Evolutionary conservation across 1,140 invertebrate species (phyloP).

Genomic region (Anthonomus grandis): DNA sequence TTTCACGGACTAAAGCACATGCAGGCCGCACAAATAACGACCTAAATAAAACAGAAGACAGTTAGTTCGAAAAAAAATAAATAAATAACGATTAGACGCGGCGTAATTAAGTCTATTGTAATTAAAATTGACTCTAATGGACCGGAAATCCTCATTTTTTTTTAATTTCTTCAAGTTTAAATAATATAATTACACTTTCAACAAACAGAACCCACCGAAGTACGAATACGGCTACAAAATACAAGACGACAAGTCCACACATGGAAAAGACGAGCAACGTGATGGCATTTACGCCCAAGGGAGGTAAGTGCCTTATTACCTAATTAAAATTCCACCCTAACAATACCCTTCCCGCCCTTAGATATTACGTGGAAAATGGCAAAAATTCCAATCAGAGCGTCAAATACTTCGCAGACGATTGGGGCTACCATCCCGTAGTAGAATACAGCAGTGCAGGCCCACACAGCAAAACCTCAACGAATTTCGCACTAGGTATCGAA

Average conservation of each 20-base stretch:
- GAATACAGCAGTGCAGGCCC: constrained; percentile 52
- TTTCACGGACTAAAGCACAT: too few relatives aligned
- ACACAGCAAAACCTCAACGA: constrained; percentile 48
- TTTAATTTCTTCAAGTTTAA: too few relatives aligned
- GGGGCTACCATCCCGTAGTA: constrained; percentile 61
- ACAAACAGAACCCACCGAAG: constrained; percentile 51
- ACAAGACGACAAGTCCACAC: constrained; percentile 49
- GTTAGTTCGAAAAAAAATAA: too few relatives aligned
- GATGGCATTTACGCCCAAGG: constrained; percentile 55
- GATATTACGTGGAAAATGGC: constrained; percentile 40
- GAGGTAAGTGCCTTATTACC: constrained; percentile 42
- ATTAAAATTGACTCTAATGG: too few relatives aligned
- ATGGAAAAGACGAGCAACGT: constrained; percentile 57
- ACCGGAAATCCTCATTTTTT: neutral
- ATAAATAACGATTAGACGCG: too few relatives aligned
- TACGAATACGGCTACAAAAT: constrained; percentile 55
- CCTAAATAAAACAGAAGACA: too few relatives aligned
- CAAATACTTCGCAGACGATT: constrained; percentile 59
- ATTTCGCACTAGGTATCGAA: constrained; percentile 56
- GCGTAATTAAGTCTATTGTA: neutral
- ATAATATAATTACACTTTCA: too few relatives aligned
- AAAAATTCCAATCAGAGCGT: constrained; percentile 50
- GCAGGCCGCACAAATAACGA: too few relatives aligned
- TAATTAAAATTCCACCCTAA: neutral
- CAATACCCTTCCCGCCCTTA: constrained; percentile 4